Conservation (phyloP, 2,797 vertebrate species). For the Kryptopterus vitreolus region DNA sequence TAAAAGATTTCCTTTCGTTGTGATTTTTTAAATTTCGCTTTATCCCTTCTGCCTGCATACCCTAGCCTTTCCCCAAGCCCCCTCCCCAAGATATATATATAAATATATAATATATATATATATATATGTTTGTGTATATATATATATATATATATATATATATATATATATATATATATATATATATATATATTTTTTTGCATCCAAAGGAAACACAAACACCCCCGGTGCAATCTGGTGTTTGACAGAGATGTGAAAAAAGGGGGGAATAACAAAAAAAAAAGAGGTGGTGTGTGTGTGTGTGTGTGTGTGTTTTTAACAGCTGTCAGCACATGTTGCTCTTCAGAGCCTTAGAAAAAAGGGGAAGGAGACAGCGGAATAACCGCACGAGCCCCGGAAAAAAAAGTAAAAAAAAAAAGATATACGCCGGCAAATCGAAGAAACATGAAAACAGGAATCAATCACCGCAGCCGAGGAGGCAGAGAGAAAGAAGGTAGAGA, state of each 20-base stretch:
- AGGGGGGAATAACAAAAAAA: slow-evolving; percentile 21
- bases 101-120: too few relatives aligned
- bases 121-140: too few relatives aligned
- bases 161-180: too few relatives aligned
- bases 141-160: too few relatives aligned
- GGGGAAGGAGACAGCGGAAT: slow-evolving; percentile 53
- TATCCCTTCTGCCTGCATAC: slow-evolving; percentile 1
- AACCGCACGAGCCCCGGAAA: slow-evolving; percentile 48
- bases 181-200: slow-evolving; percentile 33
- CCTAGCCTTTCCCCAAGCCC: slow-evolving; percentile 32
- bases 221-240: slow-evolving; percentile 57
- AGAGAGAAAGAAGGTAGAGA: slow-evolving; percentile 1
- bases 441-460: slow-evolving; percentile 60
- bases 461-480: slow-evolving; percentile 48
- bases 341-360: slow-evolving; percentile 55
- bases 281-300: slow-evolving; percentile 53
- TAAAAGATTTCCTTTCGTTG: not conserved
- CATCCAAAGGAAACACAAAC: slow-evolving; percentile 60
- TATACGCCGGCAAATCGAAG: slow-evolving; percentile 53
- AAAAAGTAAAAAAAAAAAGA: too few relatives aligned
- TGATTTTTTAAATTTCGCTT: slow-evolving; percentile 1
- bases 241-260: slow-evolving; percentile 53
- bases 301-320: too few relatives aligned
- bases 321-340: slow-evolving; percentile 61
- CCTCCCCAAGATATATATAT: too few relatives aligned